These are phyloP conservation scores for Lontra canadensis DNA, from an alignment of 2,113 vertebrate genomes.

Conservation along the genomic window DNA sequence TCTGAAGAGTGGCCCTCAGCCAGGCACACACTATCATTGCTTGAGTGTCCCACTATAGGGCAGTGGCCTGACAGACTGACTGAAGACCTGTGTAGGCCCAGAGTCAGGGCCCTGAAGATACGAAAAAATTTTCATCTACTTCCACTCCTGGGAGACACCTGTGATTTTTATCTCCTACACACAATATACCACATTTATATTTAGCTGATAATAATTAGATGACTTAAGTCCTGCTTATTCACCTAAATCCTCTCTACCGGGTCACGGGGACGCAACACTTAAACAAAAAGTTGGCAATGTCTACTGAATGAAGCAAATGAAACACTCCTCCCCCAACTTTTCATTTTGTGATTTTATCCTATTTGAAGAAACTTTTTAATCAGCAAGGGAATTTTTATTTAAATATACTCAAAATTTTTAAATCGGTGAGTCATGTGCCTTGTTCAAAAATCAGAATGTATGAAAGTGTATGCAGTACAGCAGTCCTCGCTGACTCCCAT, in stretches of 20 bases:
- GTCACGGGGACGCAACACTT: not conserved
- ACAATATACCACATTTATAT: too few species aligned
- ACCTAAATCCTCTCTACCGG: not conserved
- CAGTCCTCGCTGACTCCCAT: not conserved
- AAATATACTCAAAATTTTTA: not conserved
- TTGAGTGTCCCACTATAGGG: too few species aligned
- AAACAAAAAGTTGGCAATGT: not conserved
- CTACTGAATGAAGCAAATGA: not conserved
- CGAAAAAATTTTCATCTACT: not conserved
- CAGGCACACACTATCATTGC: not conserved
- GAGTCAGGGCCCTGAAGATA: not conserved
- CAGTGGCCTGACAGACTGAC: not conserved
- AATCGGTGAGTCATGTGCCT: not conserved
- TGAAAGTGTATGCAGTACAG: not conserved
- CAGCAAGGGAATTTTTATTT: not conserved
- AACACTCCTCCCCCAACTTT: not conserved
- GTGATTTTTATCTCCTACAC: not conserved
- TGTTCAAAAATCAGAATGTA: not conserved
- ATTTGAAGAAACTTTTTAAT: slow-evolving; percentile 8
- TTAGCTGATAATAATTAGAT: not conserved
- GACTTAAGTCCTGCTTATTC: not conserved
- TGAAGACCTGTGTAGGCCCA: not conserved
- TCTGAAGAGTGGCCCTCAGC: not conserved
- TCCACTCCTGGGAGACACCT: not conserved
- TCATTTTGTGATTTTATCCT: not conserved